These are phyloP conservation scores for Cladopsammia gracilis DNA, from an alignment of 64 coral and sea anemone species.

Conservation along the genomic window DNA sequence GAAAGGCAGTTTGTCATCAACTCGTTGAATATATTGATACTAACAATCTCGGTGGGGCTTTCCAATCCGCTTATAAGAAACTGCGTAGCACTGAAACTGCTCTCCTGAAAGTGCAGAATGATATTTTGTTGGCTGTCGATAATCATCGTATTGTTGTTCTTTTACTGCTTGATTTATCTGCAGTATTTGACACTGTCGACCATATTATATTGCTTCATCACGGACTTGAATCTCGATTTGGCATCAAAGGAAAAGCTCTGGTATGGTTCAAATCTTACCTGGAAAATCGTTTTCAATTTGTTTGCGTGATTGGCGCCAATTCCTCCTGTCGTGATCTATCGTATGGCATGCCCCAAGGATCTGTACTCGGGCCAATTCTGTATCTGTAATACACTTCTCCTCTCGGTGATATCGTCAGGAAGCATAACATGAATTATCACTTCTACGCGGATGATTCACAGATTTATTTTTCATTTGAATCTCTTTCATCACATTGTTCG, in stretches of 20 bases:
- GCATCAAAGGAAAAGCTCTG: background rate
- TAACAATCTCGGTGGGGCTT: no score
- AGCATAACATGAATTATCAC: background rate
- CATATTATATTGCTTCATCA: no score
- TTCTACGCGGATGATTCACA: constrained; percentile 19
- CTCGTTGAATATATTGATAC: no score
- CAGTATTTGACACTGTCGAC: no score
- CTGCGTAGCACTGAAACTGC: no score
- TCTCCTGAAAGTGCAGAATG: no score
- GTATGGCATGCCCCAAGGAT: background rate
- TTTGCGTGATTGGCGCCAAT: background rate
- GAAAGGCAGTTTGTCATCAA: no score
- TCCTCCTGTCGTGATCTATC: background rate
- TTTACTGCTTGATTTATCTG: no score
- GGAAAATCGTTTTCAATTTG: background rate
- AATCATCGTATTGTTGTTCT: no score
- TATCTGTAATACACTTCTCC: constrained; percentile 49
- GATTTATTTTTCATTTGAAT: constrained; percentile 1
- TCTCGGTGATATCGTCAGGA: background rate
- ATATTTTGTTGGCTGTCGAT: no score
- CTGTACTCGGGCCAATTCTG: background rate
- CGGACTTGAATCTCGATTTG: background rate
- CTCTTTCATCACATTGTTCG: background rate
- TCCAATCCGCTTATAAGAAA: no score
- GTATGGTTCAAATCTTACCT: background rate